Percentiles rank a stretch among this genome's conserved stretches.
Conservation (phyloP, 2,113 vertebrate genomes). For the Bos indicus region DNA sequence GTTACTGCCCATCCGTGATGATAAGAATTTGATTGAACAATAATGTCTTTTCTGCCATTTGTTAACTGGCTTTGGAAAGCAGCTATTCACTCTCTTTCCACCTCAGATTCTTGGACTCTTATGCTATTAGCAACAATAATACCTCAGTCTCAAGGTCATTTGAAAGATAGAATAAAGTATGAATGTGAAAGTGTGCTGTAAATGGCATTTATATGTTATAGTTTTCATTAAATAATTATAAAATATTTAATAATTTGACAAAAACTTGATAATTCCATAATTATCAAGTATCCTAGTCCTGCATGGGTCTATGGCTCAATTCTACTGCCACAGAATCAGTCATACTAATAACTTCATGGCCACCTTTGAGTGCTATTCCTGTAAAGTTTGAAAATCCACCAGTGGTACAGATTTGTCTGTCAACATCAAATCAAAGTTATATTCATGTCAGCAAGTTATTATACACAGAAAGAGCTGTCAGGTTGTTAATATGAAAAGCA, state of each 20-base stretch:
- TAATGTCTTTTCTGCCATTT: background rate
- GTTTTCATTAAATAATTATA: background rate
- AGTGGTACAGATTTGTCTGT: background rate
- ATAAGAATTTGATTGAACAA: background rate
- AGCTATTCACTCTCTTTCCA: background rate
- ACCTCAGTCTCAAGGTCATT: background rate
- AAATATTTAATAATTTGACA: background rate
- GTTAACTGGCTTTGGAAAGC: background rate
- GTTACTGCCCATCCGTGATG: background rate
- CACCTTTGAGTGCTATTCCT: background rate
- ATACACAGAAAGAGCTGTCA: constrained; percentile 39
- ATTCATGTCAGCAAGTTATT: constrained; percentile 21
- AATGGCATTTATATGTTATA: background rate
- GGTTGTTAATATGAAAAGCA: constrained; percentile 48
- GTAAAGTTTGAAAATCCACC: background rate
- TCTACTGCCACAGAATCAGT: background rate
- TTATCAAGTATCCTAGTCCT: background rate
- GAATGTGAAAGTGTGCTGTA: background rate
- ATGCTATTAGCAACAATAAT: background rate
- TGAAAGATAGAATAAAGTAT: background rate
- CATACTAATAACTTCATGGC: background rate
- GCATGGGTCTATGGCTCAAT: background rate
- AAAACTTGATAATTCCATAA: background rate
- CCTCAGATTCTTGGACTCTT: background rate
- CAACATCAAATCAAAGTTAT: constrained; percentile 46